These are phyloP conservation scores for Austrolebias charrua DNA, from an alignment of 2,797 vertebrate species.

Conservation along the genomic window DNA sequence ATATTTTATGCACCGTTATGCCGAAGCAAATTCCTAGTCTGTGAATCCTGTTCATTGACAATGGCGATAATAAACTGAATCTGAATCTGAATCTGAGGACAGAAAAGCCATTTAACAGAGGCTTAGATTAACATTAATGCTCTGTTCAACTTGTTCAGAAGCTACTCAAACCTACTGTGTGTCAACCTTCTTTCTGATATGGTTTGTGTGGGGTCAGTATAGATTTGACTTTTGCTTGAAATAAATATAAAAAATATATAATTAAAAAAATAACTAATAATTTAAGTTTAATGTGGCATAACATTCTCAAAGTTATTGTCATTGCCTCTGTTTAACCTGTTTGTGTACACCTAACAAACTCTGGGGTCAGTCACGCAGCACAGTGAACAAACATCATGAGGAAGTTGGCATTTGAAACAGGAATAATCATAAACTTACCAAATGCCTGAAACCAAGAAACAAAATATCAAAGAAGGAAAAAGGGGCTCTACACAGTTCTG, in stretches of 20 bases:
- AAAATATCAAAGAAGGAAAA: conserved; percentile 75
- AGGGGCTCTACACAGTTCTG: conserved; percentile 81
- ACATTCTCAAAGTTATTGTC: conserved; percentile 36
- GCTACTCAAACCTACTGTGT: conserved; percentile 54
- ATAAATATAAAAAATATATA: conserved; percentile 21
- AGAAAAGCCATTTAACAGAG: conserved; percentile 69
- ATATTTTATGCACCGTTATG: too few species aligned
- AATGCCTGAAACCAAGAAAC: conserved; percentile 73
- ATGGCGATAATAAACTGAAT: too few species aligned
- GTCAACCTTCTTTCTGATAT: conserved; percentile 37
- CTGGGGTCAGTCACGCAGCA: conserved; percentile 46
- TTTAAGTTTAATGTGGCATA: conserved; percentile 24
- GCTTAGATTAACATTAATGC: conserved; percentile 75
- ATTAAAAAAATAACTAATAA: conserved; percentile 19
- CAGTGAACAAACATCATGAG: conserved; percentile 56
- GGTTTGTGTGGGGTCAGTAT: conserved; percentile 21
- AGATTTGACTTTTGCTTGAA: neutral
- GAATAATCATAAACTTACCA: conserved; percentile 64
- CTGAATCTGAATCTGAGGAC: too few species aligned
- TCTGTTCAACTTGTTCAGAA: conserved; percentile 56
- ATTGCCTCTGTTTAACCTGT: conserved; percentile 39
- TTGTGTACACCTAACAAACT: conserved; percentile 46
- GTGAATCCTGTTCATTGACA: too few species aligned
- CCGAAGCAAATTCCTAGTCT: too few species aligned
- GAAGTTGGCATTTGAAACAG: conserved; percentile 63